Conservation (phyloP, 2,888 invertebrate species). For the Eurois occulta region DNA sequence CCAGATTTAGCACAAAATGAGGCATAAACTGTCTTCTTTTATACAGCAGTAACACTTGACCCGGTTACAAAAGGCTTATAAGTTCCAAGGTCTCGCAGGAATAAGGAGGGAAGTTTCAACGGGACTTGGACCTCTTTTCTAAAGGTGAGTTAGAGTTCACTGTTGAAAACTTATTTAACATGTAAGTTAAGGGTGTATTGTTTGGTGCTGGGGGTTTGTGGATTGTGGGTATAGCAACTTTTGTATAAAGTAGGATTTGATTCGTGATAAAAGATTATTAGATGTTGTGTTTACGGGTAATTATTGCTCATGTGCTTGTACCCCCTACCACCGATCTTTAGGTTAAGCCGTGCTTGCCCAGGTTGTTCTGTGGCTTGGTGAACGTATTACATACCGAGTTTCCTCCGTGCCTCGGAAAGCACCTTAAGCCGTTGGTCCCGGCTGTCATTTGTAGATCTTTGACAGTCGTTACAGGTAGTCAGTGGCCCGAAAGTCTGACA, state of each 20-base stretch:
- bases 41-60: slow-evolving; percentile 49
- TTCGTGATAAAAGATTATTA: neutral
- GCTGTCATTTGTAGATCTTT: no score
- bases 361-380: no score
- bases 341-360: no score
- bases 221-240: neutral
- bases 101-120: slow-evolving; percentile 51
- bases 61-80: slow-evolving; percentile 57
- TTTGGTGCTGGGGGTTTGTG: neutral
- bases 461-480: no score
- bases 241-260: neutral
- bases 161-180: slow-evolving; percentile 16
- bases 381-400: no score
- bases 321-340: no score
- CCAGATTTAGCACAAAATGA: slow-evolving; percentile 40
- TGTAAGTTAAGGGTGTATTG: neutral
- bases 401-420: no score
- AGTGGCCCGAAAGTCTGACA: no score
- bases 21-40: slow-evolving; percentile 30
- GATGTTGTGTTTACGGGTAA: neutral
- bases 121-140: slow-evolving; percentile 18
- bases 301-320: no score
- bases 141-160: slow-evolving; percentile 29
- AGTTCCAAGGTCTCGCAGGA: slow-evolving; percentile 57
- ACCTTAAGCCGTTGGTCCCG: no score